Base-by-base conservation (phyloP, 2,113 vertebrate species). In the Eubucco bourcierii region DNA sequence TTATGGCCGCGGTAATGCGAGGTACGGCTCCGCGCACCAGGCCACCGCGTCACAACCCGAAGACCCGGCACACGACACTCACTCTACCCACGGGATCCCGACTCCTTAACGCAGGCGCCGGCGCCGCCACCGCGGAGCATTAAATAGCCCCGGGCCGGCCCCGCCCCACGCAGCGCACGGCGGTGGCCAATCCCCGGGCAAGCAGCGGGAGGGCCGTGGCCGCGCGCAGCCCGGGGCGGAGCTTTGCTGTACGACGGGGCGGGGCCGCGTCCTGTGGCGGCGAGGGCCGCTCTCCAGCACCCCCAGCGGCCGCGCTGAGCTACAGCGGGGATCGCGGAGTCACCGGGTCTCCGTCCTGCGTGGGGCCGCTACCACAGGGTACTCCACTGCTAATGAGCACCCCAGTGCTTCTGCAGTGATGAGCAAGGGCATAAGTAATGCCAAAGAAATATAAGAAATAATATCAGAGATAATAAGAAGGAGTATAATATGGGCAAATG, bases 61-160 rank as follows among this genome's bases (percentile, higher is more conserved):
- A n/a, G 8, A 4, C 0, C 12, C 15, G 6, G 31, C 34, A 2
- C 19, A 8, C 24, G 1, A 12, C 2, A 21, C 28, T 24, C 13
- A 65, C 47, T 1, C 9, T 5, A 0, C 0, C 0, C 0, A 0
- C 9, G 0, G 1, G 0, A 0, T 0, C 1, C 21, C 20, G 0
- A 1, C 18, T 23, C 1, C 4, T 4, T 3, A 1, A 0, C 0
- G 2, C 1, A 7, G 4, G 0, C 0, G 0, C 0, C 0, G 0
- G 0, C 1, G 2, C 34, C 7, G 24, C 52, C 20, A 3, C 7
- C 17, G 3, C 6, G 1, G 24, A 0, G 0, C 15, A 0, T 80
- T 93, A 88, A 80, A 71, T 37, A 75, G 0, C 11, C 5, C 4
- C 24, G 20, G 5, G 4, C 18, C 2, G 7, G 41, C 47, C 47